Evolutionary conservation across 2,888 invertebrate species (phyloP).

Genomic region (Tipula unca): DNA sequence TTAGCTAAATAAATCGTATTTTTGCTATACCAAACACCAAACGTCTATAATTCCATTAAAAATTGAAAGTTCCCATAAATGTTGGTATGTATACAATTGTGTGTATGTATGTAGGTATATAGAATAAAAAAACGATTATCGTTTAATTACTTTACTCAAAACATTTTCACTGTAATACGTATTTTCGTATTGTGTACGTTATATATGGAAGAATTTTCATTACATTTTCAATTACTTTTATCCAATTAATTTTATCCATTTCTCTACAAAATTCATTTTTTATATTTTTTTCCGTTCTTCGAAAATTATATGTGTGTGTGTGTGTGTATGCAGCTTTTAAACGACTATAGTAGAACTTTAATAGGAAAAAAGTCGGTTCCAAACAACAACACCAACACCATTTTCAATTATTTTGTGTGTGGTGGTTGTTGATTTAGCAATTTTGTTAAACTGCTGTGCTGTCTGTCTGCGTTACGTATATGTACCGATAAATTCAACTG

Average conservation of each 20-base stretch:
- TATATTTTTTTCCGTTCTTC: not conserved
- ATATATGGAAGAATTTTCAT: not conserved
- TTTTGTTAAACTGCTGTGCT: not conserved
- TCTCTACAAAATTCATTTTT: not conserved
- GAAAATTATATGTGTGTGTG: not conserved
- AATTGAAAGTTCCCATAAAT: not conserved
- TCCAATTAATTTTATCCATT: constrained; percentile 8
- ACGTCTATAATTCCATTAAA: not conserved
- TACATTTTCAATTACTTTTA: constrained; percentile 8
- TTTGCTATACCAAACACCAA: not conserved
- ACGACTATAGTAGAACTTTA: not conserved
- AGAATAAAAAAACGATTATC: not conserved
- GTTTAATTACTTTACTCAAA: not conserved
- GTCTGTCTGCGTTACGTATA: not conserved
- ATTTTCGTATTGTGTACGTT: not conserved
- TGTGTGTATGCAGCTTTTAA: not conserved
- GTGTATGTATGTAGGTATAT: not conserved
- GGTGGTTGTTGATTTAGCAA: not conserved
- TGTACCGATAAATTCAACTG: not conserved
- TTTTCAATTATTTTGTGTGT: not conserved
- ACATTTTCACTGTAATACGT: not conserved
- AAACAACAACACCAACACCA: not conserved
- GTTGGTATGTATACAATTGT: not conserved
- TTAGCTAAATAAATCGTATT: not conserved
- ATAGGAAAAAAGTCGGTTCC: not conserved